phyloP scores from a whole-genome alignment of 2,113 vertebrate species.

The Mellivora capensis region DNA sequence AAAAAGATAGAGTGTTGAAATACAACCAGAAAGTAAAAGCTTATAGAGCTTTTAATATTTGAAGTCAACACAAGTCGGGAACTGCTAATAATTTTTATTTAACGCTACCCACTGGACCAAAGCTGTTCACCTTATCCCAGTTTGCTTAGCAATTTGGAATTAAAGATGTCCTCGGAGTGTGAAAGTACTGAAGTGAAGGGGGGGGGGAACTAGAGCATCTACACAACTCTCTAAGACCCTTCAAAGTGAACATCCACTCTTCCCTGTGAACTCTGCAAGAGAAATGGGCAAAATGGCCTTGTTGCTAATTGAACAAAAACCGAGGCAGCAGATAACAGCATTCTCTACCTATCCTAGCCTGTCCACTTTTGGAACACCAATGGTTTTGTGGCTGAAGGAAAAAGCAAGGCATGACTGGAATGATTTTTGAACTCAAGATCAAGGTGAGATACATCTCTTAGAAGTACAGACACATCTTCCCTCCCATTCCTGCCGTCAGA shows the following conservation, averaged over 20 bases:
- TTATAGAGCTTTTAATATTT: background rate
- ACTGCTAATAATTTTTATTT: slow-evolving; percentile 44
- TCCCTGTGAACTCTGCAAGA: background rate
- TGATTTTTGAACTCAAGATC: background rate
- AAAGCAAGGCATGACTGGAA: background rate
- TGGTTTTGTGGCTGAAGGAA: background rate
- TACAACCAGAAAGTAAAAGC: background rate
- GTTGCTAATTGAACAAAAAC: background rate
- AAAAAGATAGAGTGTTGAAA: background rate
- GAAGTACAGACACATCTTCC: background rate
- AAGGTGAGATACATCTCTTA: background rate
- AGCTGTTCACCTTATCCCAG: background rate
- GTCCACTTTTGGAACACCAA: background rate
- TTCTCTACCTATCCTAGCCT: background rate
- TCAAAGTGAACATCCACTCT: background rate
- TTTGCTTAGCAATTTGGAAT: slow-evolving; percentile 27
- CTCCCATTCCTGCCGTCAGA: background rate
- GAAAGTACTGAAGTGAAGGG: background rate
- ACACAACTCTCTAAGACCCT: background rate
- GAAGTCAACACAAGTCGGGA: background rate
- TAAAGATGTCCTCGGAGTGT: background rate
- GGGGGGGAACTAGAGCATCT: background rate
- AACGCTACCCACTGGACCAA: background rate
- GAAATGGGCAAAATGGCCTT: background rate
- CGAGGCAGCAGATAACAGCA: background rate